A percentile compares a stretch with the other conserved stretches of the same genome.
phyloP scores from a whole-genome alignment of 2,888 invertebrate genomes.

The Pseudoips prasinana region DNA sequence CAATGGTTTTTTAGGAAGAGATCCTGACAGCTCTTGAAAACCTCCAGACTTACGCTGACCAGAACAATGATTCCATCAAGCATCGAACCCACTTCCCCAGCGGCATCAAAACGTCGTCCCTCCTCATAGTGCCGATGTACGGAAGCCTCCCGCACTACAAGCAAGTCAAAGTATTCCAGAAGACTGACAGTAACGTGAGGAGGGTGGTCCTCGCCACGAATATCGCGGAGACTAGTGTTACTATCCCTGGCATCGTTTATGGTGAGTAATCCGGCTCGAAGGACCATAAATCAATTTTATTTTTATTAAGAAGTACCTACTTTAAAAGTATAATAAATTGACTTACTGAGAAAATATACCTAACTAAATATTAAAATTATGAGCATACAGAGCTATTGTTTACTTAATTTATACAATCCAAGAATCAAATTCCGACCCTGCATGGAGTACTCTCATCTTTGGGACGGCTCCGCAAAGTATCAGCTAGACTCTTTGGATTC shows the following conservation, averaged over 20 bases:
- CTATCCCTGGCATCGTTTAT: conserved; percentile 95
- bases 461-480: too few relatives aligned
- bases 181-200: conserved; percentile 85
- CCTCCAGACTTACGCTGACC: conserved; percentile 82
- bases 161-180: conserved; percentile 86
- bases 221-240: conserved; percentile 98
- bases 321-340: too few relatives aligned
- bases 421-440: too few relatives aligned
- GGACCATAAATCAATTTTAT: too few relatives aligned
- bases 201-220: conserved; percentile 97
- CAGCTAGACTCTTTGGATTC: too few relatives aligned
- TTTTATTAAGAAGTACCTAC: too few relatives aligned
- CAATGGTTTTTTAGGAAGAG: too few relatives aligned
- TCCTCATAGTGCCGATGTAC: conserved; percentile 94
- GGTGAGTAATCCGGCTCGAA: conserved; percentile 84
- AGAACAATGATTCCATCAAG: conserved; percentile 73
- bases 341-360: too few relatives aligned
- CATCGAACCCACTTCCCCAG: conserved; percentile 61
- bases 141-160: conserved; percentile 87
- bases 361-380: too few relatives aligned
- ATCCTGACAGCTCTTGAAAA: conserved; percentile 89
- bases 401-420: too few relatives aligned
- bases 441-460: too few relatives aligned
- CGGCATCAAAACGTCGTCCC: conserved; percentile 60
- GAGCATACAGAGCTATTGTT: too few relatives aligned